phyloP scores from a whole-genome alignment of 2,113 vertebrate genomes.

The Candoia aspera region DNA sequence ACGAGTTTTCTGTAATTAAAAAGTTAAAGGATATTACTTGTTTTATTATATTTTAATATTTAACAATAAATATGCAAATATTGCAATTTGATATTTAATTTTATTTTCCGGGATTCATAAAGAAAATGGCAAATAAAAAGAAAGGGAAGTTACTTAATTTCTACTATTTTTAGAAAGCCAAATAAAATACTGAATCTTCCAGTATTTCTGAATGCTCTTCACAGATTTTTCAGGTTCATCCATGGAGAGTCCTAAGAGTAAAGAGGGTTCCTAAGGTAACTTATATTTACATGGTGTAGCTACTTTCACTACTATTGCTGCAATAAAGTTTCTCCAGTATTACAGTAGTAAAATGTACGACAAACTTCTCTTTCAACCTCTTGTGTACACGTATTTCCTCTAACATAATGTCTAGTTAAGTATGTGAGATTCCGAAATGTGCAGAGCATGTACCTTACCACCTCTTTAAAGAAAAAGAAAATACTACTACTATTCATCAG shows the following conservation, averaged over 20 bases:
- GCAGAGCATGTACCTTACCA: constrained; percentile 14
- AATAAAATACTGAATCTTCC: constrained; percentile 39
- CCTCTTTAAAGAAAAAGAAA: constrained; percentile 48
- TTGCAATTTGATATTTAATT: background rate
- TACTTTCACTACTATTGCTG: constrained; percentile 3
- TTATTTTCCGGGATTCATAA: constrained; percentile 5
- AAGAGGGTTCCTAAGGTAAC: background rate
- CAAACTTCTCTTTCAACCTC: background rate
- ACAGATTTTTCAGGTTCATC: constrained; percentile 47
- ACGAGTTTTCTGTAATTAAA: constrained; percentile 62
- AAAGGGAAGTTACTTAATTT: constrained; percentile 58
- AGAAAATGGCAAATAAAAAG: constrained; percentile 44
- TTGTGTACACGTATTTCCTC: constrained; percentile 32
- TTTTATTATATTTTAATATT: constrained; percentile 62
- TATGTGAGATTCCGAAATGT: constrained; percentile 35
- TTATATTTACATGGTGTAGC: background rate
- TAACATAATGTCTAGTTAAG: background rate
- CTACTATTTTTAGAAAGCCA: constrained; percentile 41
- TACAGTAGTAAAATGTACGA: background rate
- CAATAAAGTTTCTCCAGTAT: constrained; percentile 12
- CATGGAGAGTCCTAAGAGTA: background rate
- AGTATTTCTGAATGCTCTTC: constrained; percentile 45
- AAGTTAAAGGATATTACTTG: constrained; percentile 44
- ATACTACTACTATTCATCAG: constrained; percentile 40
- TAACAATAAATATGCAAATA: constrained; percentile 43